Evolutionary conservation across 2,113 vertebrate genomes (phyloP).

Genomic region (Rhadina sibilatrix): DNA sequence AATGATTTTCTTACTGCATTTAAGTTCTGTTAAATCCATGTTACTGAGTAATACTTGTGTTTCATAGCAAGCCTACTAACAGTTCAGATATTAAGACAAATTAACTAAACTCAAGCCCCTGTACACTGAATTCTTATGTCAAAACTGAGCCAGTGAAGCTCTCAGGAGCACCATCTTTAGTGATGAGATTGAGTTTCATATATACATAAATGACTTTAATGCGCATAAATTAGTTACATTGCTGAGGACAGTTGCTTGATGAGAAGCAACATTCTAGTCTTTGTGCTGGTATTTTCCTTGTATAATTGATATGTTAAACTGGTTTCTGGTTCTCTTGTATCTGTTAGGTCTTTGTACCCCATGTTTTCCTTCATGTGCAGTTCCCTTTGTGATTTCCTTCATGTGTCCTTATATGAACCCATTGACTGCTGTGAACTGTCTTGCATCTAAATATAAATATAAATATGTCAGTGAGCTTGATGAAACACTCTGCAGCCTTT

Average conservation of each 20-base stretch:
- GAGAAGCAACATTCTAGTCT: neutral
- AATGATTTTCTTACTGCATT: neutral
- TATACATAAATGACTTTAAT: neutral
- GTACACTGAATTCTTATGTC: neutral
- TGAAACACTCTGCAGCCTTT: slow-evolving; percentile 4
- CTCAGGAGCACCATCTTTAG: neutral
- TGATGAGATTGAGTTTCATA: neutral
- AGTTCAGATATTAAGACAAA: neutral
- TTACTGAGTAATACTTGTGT: neutral
- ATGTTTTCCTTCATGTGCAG: neutral
- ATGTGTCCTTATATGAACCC: slow-evolving; percentile 31
- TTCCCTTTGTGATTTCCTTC: slow-evolving; percentile 11
- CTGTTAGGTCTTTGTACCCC: neutral
- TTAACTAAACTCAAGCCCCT: neutral
- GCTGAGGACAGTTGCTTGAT: neutral
- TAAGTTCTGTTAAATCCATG: neutral
- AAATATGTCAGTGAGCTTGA: slow-evolving; percentile 30
- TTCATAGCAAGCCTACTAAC: neutral
- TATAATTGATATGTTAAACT: neutral
- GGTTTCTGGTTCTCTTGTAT: slow-evolving; percentile 2
- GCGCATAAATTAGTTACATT: neutral
- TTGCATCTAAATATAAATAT: slow-evolving; percentile 33
- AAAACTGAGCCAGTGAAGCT: neutral
- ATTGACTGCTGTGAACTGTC: neutral
- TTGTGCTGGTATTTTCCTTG: neutral